Evolutionary conservation across 2,888 invertebrate species (phyloP), one percentile per base, ranked within the genome.

Genomic region (Gandaritis pyraliata): DNA sequence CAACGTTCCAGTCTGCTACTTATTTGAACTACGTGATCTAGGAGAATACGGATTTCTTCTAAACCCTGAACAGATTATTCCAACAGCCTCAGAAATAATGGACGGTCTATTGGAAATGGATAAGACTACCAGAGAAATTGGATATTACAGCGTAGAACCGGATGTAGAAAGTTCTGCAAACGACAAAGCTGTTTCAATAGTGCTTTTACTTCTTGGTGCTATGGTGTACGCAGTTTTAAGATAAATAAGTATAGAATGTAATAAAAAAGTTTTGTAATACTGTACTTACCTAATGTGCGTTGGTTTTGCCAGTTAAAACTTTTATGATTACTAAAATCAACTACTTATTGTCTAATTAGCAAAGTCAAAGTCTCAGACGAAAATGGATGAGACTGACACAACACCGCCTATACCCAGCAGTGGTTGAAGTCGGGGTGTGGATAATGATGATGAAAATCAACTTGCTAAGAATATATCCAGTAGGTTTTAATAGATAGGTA

Each of bases 21-120:
- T 94, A 0, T 83, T 94, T n/a, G 95, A 95, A 72, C 87, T 95
- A 0, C 80, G 94, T 23, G 95, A 95, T 69, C 85, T 86, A 2
- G 94, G 94, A 1, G 78, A 80, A 7, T 92, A 85, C 47, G 95
- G 94, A 0, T 95, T 95, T 78, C 73, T 94, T 1, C 82, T 95
- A 0, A 94, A 94, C 0, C 72, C 91, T 0, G 79, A 81, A 0
- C 86, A 93, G 64, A 94, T 95, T 46, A 78, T 92, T 10, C 90
- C 90, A 1, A 94, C 94, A 30, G 93, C 89, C 43, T 76, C 92
- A 51, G 96, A 96, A 82, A 91, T 94, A 0, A 88, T 95, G 81
- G 94, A 94, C 58, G 94, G 93, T 2, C 73, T 94, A 0, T 45
- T 88, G 0, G 88, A 85, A 71, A 89, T 91, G 83, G 83, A 83